These are phyloP conservation scores for Deladenus siricidicola DNA, from an alignment of 2,888 invertebrate species.

Conservation along the genomic window DNA sequence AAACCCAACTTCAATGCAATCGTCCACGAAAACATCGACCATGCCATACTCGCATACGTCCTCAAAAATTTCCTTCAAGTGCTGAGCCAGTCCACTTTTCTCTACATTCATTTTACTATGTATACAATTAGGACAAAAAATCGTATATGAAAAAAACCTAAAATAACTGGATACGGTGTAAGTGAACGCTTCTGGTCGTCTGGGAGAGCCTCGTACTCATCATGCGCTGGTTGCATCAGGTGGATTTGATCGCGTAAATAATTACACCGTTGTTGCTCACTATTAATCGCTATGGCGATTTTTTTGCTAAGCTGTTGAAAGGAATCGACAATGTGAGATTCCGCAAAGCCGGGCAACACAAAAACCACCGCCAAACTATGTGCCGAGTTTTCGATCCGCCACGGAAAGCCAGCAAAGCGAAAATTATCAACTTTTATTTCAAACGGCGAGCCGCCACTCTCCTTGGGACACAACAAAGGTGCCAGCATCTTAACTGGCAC, in stretches of 20 bases:
- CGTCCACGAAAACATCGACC: slow-evolving; percentile 43
- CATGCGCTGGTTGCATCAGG: slow-evolving; percentile 19
- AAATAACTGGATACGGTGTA: slow-evolving; percentile 13
- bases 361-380: slow-evolving; percentile 33
- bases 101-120: slow-evolving; percentile 7
- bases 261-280: slow-evolving; percentile 31
- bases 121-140: background rate
- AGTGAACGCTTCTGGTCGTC: slow-evolving; percentile 16
- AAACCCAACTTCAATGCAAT: slow-evolving; percentile 46
- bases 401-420: slow-evolving; percentile 42
- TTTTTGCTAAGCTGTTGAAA: slow-evolving; percentile 39
- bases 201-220: slow-evolving; percentile 20
- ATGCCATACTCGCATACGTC: slow-evolving; percentile 39
- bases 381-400: slow-evolving; percentile 20
- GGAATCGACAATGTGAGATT: slow-evolving; percentile 34
- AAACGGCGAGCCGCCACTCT: slow-evolving; percentile 31
- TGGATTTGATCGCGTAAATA: slow-evolving; percentile 30
- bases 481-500: slow-evolving; percentile 38
- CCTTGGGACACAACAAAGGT: slow-evolving; percentile 34
- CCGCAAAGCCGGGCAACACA: slow-evolving; percentile 33
- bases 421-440: slow-evolving; percentile 38
- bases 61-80: slow-evolving; percentile 39
- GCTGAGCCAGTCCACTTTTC: slow-evolving; percentile 32
- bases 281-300: slow-evolving; percentile 34
- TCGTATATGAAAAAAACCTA: slow-evolving; percentile 1